phyloP scores from a whole-genome alignment of 1,140 invertebrate genomes.

The Hormaphis cornu region DNA sequence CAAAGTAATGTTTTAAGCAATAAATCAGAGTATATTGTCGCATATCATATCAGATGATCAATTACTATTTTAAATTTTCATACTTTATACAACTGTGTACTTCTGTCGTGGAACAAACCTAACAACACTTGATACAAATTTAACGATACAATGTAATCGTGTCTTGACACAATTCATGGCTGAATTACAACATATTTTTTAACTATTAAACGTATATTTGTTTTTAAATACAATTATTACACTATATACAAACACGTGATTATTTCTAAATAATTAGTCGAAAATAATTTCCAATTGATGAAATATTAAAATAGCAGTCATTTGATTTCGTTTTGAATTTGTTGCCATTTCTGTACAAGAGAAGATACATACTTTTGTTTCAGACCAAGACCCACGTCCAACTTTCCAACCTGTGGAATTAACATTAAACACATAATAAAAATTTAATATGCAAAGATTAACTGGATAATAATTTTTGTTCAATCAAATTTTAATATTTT shows the following conservation, averaged over 20 bases:
- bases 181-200: neutral
- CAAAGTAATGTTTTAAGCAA: no score
- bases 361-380: slow-evolving; percentile 23
- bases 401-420: slow-evolving; percentile 9
- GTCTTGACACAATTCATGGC: no score
- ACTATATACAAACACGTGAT: slow-evolving; percentile 11
- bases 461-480: no score
- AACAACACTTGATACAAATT: no score
- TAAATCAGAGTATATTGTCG: no score
- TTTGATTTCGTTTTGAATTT: slow-evolving; percentile 30
- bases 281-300: neutral
- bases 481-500: no score
- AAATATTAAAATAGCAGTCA: neutral
- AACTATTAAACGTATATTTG: neutral
- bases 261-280: neutral
- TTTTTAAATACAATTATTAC: slow-evolving; percentile 4
- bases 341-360: slow-evolving; percentile 23
- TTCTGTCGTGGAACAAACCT: no score
- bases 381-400: slow-evolving; percentile 6
- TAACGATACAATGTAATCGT: no score
- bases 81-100: no score
- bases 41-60: no score
- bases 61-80: no score
- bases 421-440: neutral
- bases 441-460: no score